Evolutionary conservation across 2,888 invertebrate genomes (phyloP).

Genomic region (Lacanobia wlatinum): DNA sequence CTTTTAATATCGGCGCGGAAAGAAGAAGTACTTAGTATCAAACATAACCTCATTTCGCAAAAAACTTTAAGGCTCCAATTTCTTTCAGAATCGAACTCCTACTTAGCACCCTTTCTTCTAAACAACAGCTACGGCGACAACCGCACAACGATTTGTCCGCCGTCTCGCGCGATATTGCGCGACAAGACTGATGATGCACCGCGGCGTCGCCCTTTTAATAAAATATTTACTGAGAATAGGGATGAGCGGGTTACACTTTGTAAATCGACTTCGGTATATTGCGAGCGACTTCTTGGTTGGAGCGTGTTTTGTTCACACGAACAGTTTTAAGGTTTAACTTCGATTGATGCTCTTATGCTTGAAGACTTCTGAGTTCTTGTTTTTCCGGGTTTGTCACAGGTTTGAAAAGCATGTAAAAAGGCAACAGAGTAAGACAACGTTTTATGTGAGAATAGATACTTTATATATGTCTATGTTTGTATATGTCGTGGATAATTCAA

Average conservation of each 20-base stretch:
- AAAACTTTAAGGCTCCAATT: slow-evolving; percentile 11
- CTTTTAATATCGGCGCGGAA: no score
- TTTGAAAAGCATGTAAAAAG: no score
- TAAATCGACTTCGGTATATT: slow-evolving; percentile 55
- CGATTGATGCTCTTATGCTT: slow-evolving; percentile 13
- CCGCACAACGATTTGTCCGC: slow-evolving; percentile 81
- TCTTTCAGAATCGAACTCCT: slow-evolving; percentile 62
- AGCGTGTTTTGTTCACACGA: slow-evolving; percentile 40
- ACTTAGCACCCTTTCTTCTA: slow-evolving; percentile 25
- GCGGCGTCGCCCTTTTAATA: slow-evolving; percentile 79
- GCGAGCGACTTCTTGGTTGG: slow-evolving; percentile 40
- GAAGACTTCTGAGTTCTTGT: background rate
- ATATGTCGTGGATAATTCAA: no score
- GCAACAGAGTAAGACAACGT: no score
- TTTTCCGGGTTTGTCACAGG: no score
- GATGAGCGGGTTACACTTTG: slow-evolving; percentile 59
- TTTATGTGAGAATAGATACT: no score
- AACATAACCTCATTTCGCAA: no score
- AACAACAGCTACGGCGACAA: slow-evolving; percentile 52
- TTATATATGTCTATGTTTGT: no score
- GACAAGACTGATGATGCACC: slow-evolving; percentile 81
- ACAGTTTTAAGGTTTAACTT: slow-evolving; percentile 32
- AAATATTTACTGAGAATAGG: slow-evolving; percentile 79
- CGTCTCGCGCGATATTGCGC: slow-evolving; percentile 81
- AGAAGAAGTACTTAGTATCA: no score